Evolutionary conservation across 92 coral and sea anemone genomes (phyloP).

Genomic region (Virgularia gustaviana): DNA sequence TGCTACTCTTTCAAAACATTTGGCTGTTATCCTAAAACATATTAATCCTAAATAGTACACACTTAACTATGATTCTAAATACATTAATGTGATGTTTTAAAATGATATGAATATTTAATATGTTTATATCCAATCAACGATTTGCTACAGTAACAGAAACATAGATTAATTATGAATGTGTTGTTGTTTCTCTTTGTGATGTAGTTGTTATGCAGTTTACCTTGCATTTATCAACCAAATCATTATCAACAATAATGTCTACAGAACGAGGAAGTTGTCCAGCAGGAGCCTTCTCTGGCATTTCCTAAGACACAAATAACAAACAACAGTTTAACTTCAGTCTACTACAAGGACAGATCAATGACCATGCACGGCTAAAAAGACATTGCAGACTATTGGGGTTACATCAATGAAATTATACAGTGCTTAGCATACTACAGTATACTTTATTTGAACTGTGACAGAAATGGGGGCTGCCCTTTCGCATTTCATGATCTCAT

Average conservation of each 20-base stretch:
- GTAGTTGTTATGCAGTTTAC: constrained; percentile 36
- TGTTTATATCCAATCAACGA: background rate
- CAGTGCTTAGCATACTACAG: no score
- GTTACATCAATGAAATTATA: background rate
- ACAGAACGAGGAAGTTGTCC: constrained; percentile 96
- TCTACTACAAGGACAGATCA: background rate
- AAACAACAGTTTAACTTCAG: background rate
- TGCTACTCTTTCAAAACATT: no score
- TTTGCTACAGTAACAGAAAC: no score
- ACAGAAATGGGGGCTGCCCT: no score
- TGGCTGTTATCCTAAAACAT: no score
- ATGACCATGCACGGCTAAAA: background rate
- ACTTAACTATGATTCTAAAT: no score
- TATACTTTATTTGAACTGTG: no score
- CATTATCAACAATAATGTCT: constrained; percentile 90
- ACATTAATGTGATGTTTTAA: no score
- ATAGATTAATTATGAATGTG: no score
- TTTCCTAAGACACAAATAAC: constrained; percentile 61
- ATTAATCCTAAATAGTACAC: no score
- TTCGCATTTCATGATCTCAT: no score
- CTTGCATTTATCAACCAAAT: constrained; percentile 90
- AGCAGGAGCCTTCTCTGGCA: constrained; percentile 99
- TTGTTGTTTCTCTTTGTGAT: no score
- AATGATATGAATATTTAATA: background rate
- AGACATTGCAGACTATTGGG: background rate